Base-by-base conservation (phyloP, 2,113 vertebrate species). In the Tonatia bakeri region DNA sequence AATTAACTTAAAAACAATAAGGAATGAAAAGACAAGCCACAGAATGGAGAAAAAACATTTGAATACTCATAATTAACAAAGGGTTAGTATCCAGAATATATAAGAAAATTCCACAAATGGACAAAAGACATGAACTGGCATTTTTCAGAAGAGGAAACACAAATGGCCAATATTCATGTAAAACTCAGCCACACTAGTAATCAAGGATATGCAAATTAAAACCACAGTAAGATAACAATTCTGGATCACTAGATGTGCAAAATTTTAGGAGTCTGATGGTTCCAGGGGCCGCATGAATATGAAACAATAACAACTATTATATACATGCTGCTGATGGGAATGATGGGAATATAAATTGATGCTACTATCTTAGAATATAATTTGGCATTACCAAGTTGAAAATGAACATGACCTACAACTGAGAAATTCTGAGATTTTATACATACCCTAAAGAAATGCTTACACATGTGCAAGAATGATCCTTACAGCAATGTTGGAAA, bases 141-240 rank as follows among this genome's bases (percentile, higher is more conserved):
- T 65, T 79, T 91, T 87, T 87, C 50, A 59, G 19, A 91, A 75
- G 4, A 90, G 15, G 24, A 96, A 94, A 96, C 22, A 70, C 26
- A 85, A 91, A 59, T 12, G 54, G 4, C 56, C 40, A n/a, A 28
- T 15, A 87, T 38, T 87, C 20, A 77, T 28, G 11, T 59, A 88
- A 64, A 65, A 75, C 36, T 70, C 77, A 95, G 54, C 7, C 16
- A 67, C 52, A 94, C 72, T 38, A 72, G n/a, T 45, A 87, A 83
- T 79, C 28, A 87, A 73, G 47, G 54, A 91, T 91, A 67, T n/a
- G 31, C 8, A 79, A 91, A 75, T 81, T 89, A 61, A 88, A 96
- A 69, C 20, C 67, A 54, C 1, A 72, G 22, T 73, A 28, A 75
- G 33, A 67, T 69, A 50, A 76, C 4, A 47, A n/a, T 77, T 87